Conservation (phyloP, 2,113 vertebrate genomes). For the Scortum barcoo region DNA sequence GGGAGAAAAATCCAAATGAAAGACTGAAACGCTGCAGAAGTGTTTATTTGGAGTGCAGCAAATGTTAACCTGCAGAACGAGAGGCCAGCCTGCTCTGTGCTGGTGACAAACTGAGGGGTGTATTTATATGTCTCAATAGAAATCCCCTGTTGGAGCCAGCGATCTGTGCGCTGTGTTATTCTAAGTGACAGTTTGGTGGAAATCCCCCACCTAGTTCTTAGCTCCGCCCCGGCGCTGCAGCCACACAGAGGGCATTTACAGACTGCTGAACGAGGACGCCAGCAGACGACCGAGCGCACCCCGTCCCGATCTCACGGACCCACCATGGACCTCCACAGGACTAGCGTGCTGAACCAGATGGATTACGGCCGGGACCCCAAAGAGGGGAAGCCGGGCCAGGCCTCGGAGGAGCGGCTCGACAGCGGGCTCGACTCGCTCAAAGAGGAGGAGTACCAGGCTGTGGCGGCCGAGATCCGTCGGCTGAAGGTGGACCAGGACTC, state of each 20-base stretch:
- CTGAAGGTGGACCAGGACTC: conserved; percentile 82
- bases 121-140: conserved; percentile 70
- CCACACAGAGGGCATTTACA: conserved; percentile 60
- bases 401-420: conserved; percentile 90
- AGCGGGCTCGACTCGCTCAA: conserved; percentile 95
- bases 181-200: conserved; percentile 81
- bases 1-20: not conserved
- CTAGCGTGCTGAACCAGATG: conserved; percentile 74
- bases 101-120: conserved; percentile 25
- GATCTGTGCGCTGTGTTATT: conserved; percentile 74
- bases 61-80: conserved; percentile 7
- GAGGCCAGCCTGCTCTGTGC: conserved; percentile 7
- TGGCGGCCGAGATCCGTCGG: conserved; percentile 86
- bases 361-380: conserved; percentile 83
- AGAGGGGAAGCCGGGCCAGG: conserved; percentile 76
- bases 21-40: not conserved
- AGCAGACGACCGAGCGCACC: conserved; percentile 41
- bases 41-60: not conserved
- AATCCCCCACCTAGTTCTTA: conserved; percentile 83
- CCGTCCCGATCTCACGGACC: not conserved
- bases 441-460: conserved; percentile 91
- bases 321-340: conserved; percentile 79
- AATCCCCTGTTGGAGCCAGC: conserved; percentile 78
- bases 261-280: conserved; percentile 14
- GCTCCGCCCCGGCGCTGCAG: conserved; percentile 67